Conservation (phyloP, 2,888 invertebrate genomes). For the Noctua pronuba region DNA sequence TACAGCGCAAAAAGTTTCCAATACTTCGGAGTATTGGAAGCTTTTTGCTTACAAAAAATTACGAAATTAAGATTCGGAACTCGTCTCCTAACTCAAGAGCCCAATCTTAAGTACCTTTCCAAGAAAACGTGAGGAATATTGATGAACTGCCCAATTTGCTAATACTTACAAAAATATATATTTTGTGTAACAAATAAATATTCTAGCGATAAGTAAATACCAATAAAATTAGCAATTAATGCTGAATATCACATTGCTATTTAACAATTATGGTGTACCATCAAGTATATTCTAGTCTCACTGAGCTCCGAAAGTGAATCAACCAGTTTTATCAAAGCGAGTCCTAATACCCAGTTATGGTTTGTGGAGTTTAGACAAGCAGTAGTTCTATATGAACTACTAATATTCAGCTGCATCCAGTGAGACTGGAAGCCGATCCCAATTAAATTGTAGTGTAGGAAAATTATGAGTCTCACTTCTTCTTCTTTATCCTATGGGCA, state of each 20-base stretch:
- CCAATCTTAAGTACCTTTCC: constrained; percentile 14
- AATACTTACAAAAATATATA: not conserved
- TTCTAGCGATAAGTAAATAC: not conserved
- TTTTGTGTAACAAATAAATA: not conserved
- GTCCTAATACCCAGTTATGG: not conserved
- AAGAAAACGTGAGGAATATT: constrained; percentile 32
- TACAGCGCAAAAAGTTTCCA: not conserved
- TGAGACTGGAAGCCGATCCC: too few relatives aligned
- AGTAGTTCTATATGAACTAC: not conserved
- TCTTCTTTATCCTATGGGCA: too few relatives aligned
- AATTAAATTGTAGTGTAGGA: too few relatives aligned
- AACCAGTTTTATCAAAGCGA: not conserved
- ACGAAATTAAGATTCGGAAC: constrained; percentile 26
- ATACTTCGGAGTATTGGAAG: too few relatives aligned
- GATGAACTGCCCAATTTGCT: constrained; percentile 17
- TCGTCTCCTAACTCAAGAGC: constrained; percentile 12
- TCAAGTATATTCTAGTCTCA: not conserved
- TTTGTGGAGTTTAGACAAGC: not conserved
- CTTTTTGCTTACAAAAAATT: constrained; percentile 9
- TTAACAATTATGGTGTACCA: not conserved
- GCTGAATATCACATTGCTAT: not conserved
- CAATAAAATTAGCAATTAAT: not conserved
- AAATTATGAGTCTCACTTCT: too few relatives aligned
- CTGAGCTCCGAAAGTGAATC: not conserved
- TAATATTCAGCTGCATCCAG: not conserved